Percentiles rank a stretch among this genome's conserved stretches.
phyloP scores from a whole-genome alignment of 2,113 vertebrate species.

The Ahaetulla prasina region DNA sequence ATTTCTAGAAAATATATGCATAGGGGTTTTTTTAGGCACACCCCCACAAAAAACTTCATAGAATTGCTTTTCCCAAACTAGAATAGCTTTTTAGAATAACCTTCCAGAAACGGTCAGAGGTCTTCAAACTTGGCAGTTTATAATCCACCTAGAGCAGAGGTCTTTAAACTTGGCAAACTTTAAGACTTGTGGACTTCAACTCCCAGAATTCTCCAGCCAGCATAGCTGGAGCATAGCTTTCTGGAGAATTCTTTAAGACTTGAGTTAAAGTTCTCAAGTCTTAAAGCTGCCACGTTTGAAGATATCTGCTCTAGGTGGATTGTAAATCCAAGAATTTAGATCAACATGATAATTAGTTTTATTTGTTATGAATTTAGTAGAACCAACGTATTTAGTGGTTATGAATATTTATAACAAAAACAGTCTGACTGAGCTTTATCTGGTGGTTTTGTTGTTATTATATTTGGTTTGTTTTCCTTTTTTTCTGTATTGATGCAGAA shows the following conservation, averaged over 20 bases:
- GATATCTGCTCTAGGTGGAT: background rate
- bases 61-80: background rate
- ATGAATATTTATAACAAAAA: background rate
- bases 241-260: too few species aligned
- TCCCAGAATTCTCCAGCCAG: too few species aligned
- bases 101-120: background rate
- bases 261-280: too few species aligned
- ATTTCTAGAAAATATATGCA: too few species aligned
- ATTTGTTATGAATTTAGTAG: background rate
- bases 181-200: too few species aligned
- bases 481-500: background rate
- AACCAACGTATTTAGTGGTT: background rate
- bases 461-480: background rate
- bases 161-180: too few species aligned
- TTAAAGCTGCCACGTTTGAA: too few species aligned
- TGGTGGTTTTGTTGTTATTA: background rate
- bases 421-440: background rate
- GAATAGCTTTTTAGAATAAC: background rate
- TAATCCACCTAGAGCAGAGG: too few species aligned
- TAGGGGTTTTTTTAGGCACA: background rate
- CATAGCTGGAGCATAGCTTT: too few species aligned
- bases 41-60: background rate
- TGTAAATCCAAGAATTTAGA: background rate
- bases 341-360: background rate
- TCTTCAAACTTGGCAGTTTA: too few species aligned